Evolutionary conservation across 1,140 invertebrate genomes (phyloP), one percentile per base, ranked within the genome.

Genomic region (Daktulosphaira vitifoliae): DNA sequence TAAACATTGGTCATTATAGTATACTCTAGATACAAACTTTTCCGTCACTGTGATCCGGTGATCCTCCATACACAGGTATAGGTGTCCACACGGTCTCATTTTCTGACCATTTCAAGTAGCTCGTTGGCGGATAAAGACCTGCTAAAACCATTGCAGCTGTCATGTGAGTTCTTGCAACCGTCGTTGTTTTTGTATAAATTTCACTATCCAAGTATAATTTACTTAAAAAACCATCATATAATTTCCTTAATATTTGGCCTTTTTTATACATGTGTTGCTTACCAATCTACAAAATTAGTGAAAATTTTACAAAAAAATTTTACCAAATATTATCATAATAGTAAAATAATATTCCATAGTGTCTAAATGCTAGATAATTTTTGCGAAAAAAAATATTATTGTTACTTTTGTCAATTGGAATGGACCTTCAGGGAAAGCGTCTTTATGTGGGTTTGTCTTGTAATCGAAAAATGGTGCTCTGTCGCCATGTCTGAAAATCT

Each of bases 191-290:
- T 6, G 29, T 23, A 18, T 48, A 50, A 16, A 66, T 39, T 20
- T 66, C 66, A 15, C n/a, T 49, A 3, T 39, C 33, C 11, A 44
- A 49, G 22, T 56, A 66, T 13, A 48, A 15, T 6, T 49, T 23
- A 23, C 54, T 56, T 20, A 64, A n/a, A 18, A 62, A 66, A 16
- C 66, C 66, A 38, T 48, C 54, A 26, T 66, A 66, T n/a, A 66
- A 13, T 11, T 46, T 16, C 23, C 66, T 33, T n/a, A 66, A 49
- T 8, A 66, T 16, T 16, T 59, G 26, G 26, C 66, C 66, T 53
- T 65, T 65, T 26, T 52, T 46, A 22, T 46, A 66, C 66, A 66
- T 66, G 26, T 62, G 44, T 20, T 20, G 26, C 38, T 66, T 66
- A n/a, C 66, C 66, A 29, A 42, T 26, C 66, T 66, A 52, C 37